Conservation (phyloP, 2,888 invertebrate species). For the Alcis repandata region DNA sequence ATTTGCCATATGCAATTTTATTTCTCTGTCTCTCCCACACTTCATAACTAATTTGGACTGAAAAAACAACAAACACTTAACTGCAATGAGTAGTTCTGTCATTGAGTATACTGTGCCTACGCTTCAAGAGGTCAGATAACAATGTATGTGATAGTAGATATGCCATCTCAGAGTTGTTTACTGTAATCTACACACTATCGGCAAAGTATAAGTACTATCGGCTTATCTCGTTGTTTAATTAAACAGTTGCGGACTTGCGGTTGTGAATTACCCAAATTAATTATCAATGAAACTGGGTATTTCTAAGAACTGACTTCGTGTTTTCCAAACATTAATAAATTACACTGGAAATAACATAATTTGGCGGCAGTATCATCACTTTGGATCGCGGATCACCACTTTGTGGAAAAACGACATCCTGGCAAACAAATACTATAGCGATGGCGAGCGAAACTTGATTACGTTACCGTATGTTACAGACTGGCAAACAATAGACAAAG, state of each 20-base stretch:
- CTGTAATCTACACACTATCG: slow-evolving; percentile 18
- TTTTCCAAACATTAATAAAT: neutral
- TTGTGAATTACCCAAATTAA: slow-evolving; percentile 3
- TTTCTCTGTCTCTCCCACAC: neutral
- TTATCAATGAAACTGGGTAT: neutral
- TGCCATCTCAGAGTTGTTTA: slow-evolving; percentile 18
- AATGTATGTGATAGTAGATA: slow-evolving; percentile 23
- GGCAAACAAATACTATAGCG: no score
- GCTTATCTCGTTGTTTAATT: slow-evolving; percentile 24
- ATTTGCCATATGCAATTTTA: no score
- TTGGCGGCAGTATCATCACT: no score
- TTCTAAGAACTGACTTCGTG: neutral
- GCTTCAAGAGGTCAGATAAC: slow-evolving; percentile 23
- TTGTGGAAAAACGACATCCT: no score
- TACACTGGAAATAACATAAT: neutral
- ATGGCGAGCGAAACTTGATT: no score
- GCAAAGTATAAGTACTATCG: neutral
- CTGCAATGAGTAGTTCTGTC: neutral
- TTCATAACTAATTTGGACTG: neutral
- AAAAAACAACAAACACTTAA: neutral
- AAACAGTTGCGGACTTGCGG: slow-evolving; percentile 13
- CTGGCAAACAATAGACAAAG: no score
- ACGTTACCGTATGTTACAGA: no score
- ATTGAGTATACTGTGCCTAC: neutral
- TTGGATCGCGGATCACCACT: no score